A percentile compares a stretch with the other conserved stretches of the same genome.
phyloP scores from a whole-genome alignment of 2,797 vertebrate species.

The Catostomus latipinnis region DNA sequence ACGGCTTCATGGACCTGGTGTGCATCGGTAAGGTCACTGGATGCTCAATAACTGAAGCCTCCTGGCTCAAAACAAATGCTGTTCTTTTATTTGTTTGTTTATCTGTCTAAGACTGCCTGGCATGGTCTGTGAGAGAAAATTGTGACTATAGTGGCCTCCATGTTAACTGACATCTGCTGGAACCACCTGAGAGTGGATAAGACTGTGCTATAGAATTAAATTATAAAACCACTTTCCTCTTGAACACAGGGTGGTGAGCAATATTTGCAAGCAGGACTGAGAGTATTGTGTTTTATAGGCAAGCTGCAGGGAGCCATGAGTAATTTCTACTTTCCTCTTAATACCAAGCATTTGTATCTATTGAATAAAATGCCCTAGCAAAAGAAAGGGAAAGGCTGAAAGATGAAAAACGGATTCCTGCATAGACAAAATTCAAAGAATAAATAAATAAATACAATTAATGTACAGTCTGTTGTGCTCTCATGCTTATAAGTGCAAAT shows the following conservation, averaged over 20 bases:
- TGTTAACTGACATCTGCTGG: not conserved
- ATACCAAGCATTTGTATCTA: not conserved
- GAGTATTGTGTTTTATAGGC: slow-evolving; percentile 12
- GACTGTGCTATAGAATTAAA: not conserved
- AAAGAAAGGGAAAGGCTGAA: not conserved
- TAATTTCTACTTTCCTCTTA: slow-evolving; percentile 18
- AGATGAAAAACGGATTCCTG: not conserved
- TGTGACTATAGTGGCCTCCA: not conserved
- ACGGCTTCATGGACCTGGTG: slow-evolving; percentile 91
- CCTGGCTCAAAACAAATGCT: not conserved
- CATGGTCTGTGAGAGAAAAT: not conserved
- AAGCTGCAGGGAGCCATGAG: slow-evolving; percentile 7
- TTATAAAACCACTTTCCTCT: slow-evolving; percentile 5
- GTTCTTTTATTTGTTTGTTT: not conserved
- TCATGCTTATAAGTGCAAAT: not conserved
- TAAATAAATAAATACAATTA: not conserved
- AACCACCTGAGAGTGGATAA: slow-evolving; percentile 3
- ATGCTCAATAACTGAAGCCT: not conserved
- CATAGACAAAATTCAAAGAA: not conserved
- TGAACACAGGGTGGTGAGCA: not conserved
- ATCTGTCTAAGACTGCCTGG: not conserved
- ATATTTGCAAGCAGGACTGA: slow-evolving; percentile 2
- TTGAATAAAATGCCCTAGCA: not conserved
- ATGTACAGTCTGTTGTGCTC: not conserved
- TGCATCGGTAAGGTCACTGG: slow-evolving; percentile 82